Conservation (phyloP, 2,888 invertebrate species). For the Azorinus chamasolen region DNA sequence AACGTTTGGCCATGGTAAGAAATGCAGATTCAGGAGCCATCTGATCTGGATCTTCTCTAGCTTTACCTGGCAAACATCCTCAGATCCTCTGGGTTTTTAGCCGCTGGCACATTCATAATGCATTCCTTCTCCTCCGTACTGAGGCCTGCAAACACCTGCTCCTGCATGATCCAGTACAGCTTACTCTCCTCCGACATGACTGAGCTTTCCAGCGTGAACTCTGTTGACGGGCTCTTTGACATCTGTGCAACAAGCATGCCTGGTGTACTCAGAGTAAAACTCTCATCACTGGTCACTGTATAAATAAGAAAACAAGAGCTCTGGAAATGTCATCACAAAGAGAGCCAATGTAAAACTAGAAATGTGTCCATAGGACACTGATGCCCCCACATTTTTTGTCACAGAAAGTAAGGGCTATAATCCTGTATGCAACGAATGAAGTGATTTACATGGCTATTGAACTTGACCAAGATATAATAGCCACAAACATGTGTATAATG, state of each 20-base stretch:
- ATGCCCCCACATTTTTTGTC: too few relatives aligned
- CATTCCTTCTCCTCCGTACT: conserved; percentile 88
- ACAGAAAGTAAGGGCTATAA: too few relatives aligned
- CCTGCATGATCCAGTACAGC: conserved; percentile 70
- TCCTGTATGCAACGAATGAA: too few relatives aligned
- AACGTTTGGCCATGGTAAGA: too few relatives aligned
- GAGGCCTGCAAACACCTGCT: conserved; percentile 67
- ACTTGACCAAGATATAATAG: too few relatives aligned
- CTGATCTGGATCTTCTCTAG: too few relatives aligned
- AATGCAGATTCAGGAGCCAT: too few relatives aligned
- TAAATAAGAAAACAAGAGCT: too few relatives aligned
- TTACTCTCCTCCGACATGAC: conserved; percentile 74
- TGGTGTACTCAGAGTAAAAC: conserved; percentile 68
- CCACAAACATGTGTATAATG: too few relatives aligned
- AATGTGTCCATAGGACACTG: background rate
- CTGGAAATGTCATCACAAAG: too few relatives aligned
- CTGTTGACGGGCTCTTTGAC: conserved; percentile 79
- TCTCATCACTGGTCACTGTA: conserved; percentile 83
- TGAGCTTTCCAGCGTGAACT: conserved; percentile 70
- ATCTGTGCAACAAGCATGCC: conserved; percentile 61
- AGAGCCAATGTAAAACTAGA: background rate
- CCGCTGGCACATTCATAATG: conserved; percentile 91
- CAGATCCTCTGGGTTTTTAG: conserved; percentile 92
- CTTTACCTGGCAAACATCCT: conserved; percentile 90
- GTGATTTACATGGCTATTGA: too few relatives aligned